phyloP scores from a whole-genome alignment of 2,888 invertebrate species.

The Pseudanteris insignis region DNA sequence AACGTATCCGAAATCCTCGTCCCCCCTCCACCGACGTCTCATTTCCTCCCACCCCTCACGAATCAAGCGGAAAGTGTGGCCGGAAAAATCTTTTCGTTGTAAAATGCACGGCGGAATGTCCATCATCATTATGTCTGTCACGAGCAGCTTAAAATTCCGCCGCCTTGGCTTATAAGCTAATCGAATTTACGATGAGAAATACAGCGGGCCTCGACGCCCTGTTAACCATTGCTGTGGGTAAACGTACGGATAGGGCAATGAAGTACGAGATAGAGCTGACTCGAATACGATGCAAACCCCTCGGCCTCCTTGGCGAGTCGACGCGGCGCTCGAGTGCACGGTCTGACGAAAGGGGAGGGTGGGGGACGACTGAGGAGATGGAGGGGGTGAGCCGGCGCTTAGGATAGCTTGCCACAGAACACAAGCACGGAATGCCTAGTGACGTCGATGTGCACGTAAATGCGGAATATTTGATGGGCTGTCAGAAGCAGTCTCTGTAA shows the following conservation, averaged over 20 bases:
- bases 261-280: constrained; percentile 52
- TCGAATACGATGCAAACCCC: constrained; percentile 54
- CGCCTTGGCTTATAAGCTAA: no score
- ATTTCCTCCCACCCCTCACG: no score
- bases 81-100: background rate
- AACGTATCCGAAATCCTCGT: no score
- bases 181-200: constrained; percentile 62
- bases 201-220: constrained; percentile 44
- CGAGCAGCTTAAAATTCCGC: no score
- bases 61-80: background rate
- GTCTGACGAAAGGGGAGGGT: constrained; percentile 43
- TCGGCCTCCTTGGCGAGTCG: constrained; percentile 54
- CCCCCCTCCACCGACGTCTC: no score
- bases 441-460: constrained; percentile 64
- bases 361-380: constrained; percentile 13
- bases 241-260: no score
- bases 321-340: constrained; percentile 49
- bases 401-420: constrained; percentile 48
- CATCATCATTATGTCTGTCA: background rate
- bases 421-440: constrained; percentile 60
- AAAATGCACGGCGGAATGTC: background rate
- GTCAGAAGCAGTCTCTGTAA: constrained; percentile 65
- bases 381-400: constrained; percentile 6
- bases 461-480: constrained; percentile 65
- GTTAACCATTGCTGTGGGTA: no score